Evolutionary conservation across 2,888 invertebrate genomes (phyloP).

Genomic region (Tigriopus californicus): DNA sequence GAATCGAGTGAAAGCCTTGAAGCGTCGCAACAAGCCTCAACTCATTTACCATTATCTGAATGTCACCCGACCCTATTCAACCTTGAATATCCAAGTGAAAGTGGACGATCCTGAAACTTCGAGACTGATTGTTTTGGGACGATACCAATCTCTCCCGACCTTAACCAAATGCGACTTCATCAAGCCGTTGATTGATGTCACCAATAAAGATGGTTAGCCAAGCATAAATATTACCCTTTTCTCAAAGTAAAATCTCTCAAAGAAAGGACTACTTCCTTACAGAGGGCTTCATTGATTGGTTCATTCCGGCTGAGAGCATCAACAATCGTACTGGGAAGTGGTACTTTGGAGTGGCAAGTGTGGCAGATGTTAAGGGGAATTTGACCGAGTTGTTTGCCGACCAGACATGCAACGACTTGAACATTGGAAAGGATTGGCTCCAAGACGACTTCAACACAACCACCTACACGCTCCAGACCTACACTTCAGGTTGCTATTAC

Average conservation of each 20-base stretch:
- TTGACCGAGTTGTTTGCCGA: not conserved
- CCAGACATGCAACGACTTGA: not conserved
- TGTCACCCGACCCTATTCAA: slow-evolving; percentile 7
- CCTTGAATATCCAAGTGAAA: slow-evolving; percentile 16
- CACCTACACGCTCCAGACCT: slow-evolving; percentile 1
- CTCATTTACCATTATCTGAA: slow-evolving; percentile 15
- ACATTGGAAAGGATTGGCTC: not conserved
- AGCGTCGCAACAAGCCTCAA: not conserved
- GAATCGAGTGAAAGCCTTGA: not conserved
- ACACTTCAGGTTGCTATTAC: slow-evolving; percentile 6
- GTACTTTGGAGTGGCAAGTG: not conserved
- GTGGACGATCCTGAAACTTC: not conserved
- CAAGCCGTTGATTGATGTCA: not conserved
- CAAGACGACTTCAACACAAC: not conserved
- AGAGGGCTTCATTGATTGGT: slow-evolving; percentile 4
- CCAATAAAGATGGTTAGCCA: not conserved
- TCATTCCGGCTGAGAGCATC: not conserved
- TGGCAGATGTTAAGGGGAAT: not conserved
- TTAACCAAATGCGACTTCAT: slow-evolving; percentile 11
- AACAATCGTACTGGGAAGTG: not conserved
- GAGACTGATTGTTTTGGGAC: not conserved
- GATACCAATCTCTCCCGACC: not conserved
- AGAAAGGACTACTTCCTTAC: not conserved
- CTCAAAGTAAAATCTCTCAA: not conserved
- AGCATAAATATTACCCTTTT: not conserved